Evolutionary conservation across 2,113 vertebrate species (phyloP), one percentile per base, ranked within the genome.

Genomic region (Emberiza fucata): DNA sequence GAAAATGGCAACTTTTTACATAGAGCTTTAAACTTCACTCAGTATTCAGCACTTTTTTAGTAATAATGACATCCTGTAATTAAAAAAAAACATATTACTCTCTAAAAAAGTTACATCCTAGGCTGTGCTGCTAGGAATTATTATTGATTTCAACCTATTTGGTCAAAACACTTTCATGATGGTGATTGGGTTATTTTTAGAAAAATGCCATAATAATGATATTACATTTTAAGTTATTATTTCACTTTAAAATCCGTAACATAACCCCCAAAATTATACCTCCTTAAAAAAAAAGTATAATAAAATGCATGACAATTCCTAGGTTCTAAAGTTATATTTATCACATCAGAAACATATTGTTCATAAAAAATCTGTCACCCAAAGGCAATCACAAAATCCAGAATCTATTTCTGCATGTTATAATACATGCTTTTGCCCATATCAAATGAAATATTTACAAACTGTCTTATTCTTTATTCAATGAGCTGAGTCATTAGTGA

Each of bases 221-320:
- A 47, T 5, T 61, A 24, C 60, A 33, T 0, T 50, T 81, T n/a
- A 33, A 59, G 14, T 50, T 73, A 40, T 21, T 73, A 40, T 82
- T 79, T 65, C 6, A 35, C 8, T 75, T 69, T 47, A 69, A 64
- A 20, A 5, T 40, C 11, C 3, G 12, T 40, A 40, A 1, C 5
- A 8, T 5, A 23, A 4, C 2, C 5, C 8, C 4, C 11, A 24
- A 64, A 83, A 37, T 37, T 2, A 40, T 24, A 21, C 1, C 21
- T 39, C 0, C 8, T 71, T 25, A 17, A 59, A 35, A 6, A 27
- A 33, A 22, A 8, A 22, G 3, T n/a, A 6, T 22, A 44, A 31
- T 17, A 12, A 40, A 82, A 56, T 56, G 11, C 6, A 25, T 31
- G 0, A 14, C 4, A 54, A 8, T 48, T 3, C 4, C 2, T 7